These are phyloP conservation scores for Protomyctophum bolini DNA, from an alignment of 2,113 vertebrate genomes.

Conservation along the genomic window DNA sequence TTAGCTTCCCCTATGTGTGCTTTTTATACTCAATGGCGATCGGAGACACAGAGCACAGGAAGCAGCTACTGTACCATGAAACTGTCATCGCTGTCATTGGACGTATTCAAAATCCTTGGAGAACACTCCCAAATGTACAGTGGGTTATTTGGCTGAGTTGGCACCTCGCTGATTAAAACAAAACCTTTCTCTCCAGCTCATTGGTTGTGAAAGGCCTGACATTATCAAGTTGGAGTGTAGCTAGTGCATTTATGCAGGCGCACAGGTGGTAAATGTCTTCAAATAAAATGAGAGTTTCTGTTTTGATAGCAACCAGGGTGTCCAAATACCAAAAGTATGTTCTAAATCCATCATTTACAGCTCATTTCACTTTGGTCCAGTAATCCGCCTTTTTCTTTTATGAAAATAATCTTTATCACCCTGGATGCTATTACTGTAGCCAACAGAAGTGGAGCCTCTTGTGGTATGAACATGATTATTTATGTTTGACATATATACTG, in stretches of 20 bases:
- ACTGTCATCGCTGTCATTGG: slow-evolving; percentile 39
- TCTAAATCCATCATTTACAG: slow-evolving; percentile 11
- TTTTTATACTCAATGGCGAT: slow-evolving; percentile 36
- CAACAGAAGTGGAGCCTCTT: neutral
- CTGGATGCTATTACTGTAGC: neutral
- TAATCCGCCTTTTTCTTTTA: slow-evolving; percentile 3
- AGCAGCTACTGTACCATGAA: slow-evolving; percentile 5
- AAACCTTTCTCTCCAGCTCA: neutral
- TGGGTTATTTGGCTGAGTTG: slow-evolving; percentile 15
- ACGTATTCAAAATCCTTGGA: neutral
- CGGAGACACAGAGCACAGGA: slow-evolving; percentile 38
- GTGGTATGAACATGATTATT: no score
- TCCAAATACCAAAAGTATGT: slow-evolving; percentile 25
- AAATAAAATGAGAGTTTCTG: neutral
- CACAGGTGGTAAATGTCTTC: slow-evolving; percentile 10
- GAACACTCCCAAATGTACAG: slow-evolving; percentile 6
- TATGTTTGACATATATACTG: no score
- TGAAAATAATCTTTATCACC: neutral
- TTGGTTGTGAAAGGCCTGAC: neutral
- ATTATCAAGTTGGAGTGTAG: neutral
- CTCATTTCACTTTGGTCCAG: neutral
- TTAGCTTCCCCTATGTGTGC: neutral
- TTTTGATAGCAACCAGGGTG: neutral
- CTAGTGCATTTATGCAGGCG: neutral
- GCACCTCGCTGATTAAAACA: slow-evolving; percentile 19